Base-by-base conservation (phyloP, 2,888 invertebrate genomes). In the Globia sparganii region DNA sequence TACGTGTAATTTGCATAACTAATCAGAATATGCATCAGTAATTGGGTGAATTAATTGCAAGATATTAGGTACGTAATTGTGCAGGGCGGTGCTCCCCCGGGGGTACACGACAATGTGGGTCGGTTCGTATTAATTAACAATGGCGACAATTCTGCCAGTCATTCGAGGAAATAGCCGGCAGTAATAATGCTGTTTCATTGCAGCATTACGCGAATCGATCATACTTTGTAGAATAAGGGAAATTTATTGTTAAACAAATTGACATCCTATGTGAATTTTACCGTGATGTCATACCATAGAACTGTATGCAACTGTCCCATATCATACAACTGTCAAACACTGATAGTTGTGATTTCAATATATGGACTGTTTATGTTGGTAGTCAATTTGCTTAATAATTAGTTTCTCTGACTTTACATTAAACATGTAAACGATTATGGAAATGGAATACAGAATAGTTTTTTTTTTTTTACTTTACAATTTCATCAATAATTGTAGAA, bases 61-160 rank as follows among this genome's bases (percentile, higher is more conserved):
- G 72, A 59, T 70, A 72, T 77, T 53, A 72, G 79, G 59, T 78
- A 72, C 83, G 59, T 78, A 59, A 85, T 77, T 40, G 64, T 80
- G 71, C 61, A 61, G 49, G 53, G 15, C 56, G 34, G 34, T 72
- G 43, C 65, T 31, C 61, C 80, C 67, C 2, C 18, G 62, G 59
- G 86, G 56, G 58, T 67, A 73, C 66, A 64, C 25, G 68, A 43
- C 65, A 56, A 83, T 80, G 72, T 83, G 83, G 80, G 66, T 72
- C 69, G 43, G 56, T 72, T 61, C 34, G 31, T 64, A 72, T 71
- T 66, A 83, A 86, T 86, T 80, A 80, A 77, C 72, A 72, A 78
- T 37, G 56, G 49, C 49, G 58, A 62, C 65, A 69, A 80, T 83
- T 76, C 43, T 46, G 83, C 83, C 58, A 66, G 80, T 86, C 86